phyloP scores from a whole-genome alignment of 1,140 invertebrate species.

The Bombus vancouverensis region DNA sequence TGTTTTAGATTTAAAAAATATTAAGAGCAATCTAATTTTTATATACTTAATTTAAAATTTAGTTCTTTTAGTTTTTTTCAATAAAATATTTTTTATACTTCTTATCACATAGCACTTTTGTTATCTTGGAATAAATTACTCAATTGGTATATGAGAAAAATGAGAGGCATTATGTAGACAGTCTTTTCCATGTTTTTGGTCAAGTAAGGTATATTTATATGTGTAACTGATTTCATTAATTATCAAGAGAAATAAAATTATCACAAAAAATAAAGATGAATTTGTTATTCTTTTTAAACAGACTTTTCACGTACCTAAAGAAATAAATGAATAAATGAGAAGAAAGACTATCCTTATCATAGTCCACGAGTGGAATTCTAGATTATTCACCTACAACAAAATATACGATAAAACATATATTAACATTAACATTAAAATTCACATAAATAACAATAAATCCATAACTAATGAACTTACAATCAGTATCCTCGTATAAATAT shows the following conservation, averaged over 20 bases:
- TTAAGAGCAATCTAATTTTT: background rate
- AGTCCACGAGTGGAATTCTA: no score
- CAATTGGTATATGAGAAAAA: background rate
- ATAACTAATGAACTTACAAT: background rate
- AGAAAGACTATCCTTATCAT: background rate
- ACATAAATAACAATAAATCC: background rate
- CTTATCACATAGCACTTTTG: background rate
- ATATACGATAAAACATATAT: background rate
- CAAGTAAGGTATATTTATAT: no score
- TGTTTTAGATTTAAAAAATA: no score
- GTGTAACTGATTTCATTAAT: background rate
- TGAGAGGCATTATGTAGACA: background rate
- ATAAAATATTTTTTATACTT: background rate
- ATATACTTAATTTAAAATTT: background rate
- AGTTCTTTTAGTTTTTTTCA: background rate
- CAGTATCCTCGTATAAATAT: background rate
- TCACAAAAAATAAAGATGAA: background rate
- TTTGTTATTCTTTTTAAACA: background rate
- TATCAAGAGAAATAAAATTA: background rate
- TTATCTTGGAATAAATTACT: background rate
- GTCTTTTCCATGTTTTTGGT: background rate
- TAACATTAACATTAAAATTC: background rate
- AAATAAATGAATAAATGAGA: background rate
- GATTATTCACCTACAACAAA: background rate
- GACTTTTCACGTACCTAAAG: background rate